Conservation (phyloP, 2,797 vertebrate species). For the Acanthornis magna region DNA sequence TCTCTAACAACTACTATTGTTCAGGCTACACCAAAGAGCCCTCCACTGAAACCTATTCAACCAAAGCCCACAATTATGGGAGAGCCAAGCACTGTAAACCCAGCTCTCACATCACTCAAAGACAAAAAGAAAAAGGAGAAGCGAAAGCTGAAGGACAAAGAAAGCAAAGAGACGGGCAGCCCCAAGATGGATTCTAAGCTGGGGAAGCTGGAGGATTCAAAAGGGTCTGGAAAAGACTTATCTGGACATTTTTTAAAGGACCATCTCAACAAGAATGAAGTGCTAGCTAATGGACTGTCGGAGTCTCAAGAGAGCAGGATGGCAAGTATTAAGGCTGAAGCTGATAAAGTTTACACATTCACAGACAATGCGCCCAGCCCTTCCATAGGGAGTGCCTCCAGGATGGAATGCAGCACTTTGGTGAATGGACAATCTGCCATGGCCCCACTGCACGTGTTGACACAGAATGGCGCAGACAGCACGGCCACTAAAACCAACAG, state of each 20-base stretch:
- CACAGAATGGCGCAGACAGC: slow-evolving; percentile 79
- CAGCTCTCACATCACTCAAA: slow-evolving; percentile 86
- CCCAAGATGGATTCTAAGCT: slow-evolving; percentile 84
- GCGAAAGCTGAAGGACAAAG: slow-evolving; percentile 91
- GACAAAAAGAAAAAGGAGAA: slow-evolving; percentile 97
- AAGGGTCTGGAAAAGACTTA: slow-evolving; percentile 84
- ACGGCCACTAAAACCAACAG: slow-evolving; percentile 88
- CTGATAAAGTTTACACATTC: slow-evolving; percentile 98
- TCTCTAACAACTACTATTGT: slow-evolving; percentile 86
- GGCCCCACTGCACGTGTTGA: slow-evolving; percentile 76
- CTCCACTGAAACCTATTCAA: slow-evolving; percentile 94
- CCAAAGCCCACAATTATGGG: slow-evolving; percentile 93
- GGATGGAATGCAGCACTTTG: slow-evolving; percentile 85
- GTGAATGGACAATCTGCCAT: slow-evolving; percentile 81
- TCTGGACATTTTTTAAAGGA: slow-evolving; percentile 94
- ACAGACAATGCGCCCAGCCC: slow-evolving; percentile 98
- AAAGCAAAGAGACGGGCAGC: slow-evolving; percentile 84
- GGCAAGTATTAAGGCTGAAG: slow-evolving; percentile 98
- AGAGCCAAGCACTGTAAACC: slow-evolving; percentile 89
- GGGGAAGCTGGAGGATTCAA: slow-evolving; percentile 82
- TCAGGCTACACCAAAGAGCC: slow-evolving; percentile 90
- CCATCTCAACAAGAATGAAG: slow-evolving; percentile 91
- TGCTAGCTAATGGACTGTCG: slow-evolving; percentile 82
- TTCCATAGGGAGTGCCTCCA: slow-evolving; percentile 90
- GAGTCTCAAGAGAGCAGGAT: slow-evolving; percentile 96